A percentile compares a stretch with the other conserved stretches of the same genome.
Conservation (phyloP, 23 tunicate genomes). For the Diplosoma virens region DNA sequence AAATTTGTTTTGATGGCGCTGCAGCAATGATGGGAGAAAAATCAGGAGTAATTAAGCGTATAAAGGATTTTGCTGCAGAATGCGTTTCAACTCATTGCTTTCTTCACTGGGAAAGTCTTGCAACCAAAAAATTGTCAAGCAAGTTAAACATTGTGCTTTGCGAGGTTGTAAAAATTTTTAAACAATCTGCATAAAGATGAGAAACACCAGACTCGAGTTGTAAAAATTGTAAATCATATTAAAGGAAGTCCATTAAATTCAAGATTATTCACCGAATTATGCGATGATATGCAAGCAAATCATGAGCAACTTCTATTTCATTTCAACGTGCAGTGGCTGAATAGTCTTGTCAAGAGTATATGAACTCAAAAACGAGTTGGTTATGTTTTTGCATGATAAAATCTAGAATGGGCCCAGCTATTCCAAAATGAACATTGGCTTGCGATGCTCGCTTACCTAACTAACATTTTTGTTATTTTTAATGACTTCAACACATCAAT, state of each 20-base stretch:
- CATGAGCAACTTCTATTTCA: slow-evolving; percentile 3
- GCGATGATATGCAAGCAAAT: slow-evolving; percentile 3
- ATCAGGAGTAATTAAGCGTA: slow-evolving; percentile 3
- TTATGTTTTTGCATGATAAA: neutral
- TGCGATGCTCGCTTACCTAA: neutral
- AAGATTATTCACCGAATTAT: neutral
- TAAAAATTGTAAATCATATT: no score
- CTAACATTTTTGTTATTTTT: neutral
- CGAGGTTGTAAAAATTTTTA: slow-evolving; percentile 21
- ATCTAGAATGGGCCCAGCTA: slow-evolving; percentile 5
- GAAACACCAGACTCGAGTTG: no score
- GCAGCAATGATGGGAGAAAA: slow-evolving; percentile 14
- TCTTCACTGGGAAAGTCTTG: slow-evolving; percentile 2
- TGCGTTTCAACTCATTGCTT: slow-evolving; percentile 6
- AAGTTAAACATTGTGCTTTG: slow-evolving; percentile 28
- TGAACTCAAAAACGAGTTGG: neutral
- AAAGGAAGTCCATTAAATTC: neutral
- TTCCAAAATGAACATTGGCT: slow-evolving; percentile 2
- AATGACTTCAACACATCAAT: no score
- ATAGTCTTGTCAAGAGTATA: neutral
- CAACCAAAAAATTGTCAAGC: slow-evolving; percentile 16
- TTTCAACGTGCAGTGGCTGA: neutral
- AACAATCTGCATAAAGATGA: no score
- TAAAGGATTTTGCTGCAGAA: neutral
- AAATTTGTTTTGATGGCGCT: neutral